Base-by-base conservation (phyloP, 2,113 vertebrate species). In the Prionailurus bengalensis region DNA sequence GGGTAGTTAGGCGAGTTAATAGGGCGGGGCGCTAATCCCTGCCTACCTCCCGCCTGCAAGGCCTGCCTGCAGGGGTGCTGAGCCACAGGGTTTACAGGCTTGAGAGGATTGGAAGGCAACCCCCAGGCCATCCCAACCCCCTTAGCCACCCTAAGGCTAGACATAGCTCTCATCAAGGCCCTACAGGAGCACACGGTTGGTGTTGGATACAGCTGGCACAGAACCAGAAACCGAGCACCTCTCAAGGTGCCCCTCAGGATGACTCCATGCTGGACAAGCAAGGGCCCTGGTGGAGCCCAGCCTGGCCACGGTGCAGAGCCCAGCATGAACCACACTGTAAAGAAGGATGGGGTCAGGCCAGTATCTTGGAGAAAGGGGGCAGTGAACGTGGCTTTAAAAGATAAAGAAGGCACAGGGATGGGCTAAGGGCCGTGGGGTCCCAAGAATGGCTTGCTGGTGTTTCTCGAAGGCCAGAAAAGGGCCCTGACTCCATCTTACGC, bases 181-280 rank as follows among this genome's bases (percentile, higher is more conserved):
- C 16, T 27, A 8, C 13, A 7, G 33, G 31, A 58, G 14, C 27
- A 36, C 4, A 12, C 1, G 14, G 14, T 14, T 70, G 66, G 21
- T 31, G 5, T 21, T 27, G 45, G 48, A 36, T 53, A n/a, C 3
- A 1, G 14, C 1, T 3, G 21, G 63, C 25, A 68, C 55, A 87
- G 70, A 87, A 2, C 19, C 0, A 2, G 73, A 66, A 2, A 0
- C 25, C 1, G 3, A 53, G 33, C 3, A 36, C 55, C 33, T 88
- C n/a, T 31, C 29, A 19, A 66, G 11, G 27, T 13, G 4, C 9
- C 15, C 15, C 53, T 68, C 10, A 4, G 45, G 13, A 25, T 21
- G 8, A 48, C 12, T 73, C 0, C 0, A 10, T 1, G n/a, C 14
- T 9, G 7, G 71, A 25, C 8, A 8, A 70, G 10, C 45, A 61